phyloP scores from a whole-genome alignment of 1,140 invertebrate genomes.

The Leptinotarsa defecta region DNA sequence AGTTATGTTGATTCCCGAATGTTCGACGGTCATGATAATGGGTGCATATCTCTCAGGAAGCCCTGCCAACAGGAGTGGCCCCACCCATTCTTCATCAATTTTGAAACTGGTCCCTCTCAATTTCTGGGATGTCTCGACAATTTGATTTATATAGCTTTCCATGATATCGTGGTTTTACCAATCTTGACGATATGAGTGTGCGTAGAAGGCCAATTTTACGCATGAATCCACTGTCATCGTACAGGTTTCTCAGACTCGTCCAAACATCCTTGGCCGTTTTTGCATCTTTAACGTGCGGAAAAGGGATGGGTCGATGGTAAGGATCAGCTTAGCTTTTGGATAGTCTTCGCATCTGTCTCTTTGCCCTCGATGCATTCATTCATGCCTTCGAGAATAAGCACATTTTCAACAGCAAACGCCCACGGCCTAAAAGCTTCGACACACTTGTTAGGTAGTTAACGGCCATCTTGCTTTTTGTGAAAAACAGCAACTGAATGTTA shows the following conservation, averaged over 20 bases:
- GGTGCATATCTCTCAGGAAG: background rate
- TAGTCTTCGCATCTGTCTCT: too few relatives aligned
- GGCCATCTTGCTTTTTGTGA: too few relatives aligned
- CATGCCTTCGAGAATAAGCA: too few relatives aligned
- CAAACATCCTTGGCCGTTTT: conserved; percentile 18
- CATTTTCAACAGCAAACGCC: too few relatives aligned
- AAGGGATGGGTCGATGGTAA: too few relatives aligned
- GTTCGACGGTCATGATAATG: conserved; percentile 5
- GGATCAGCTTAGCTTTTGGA: too few relatives aligned
- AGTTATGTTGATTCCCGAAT: background rate
- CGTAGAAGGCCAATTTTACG: conserved; percentile 34
- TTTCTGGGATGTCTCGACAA: conserved; percentile 38
- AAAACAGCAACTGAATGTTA: too few relatives aligned
- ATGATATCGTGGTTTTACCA: conserved; percentile 34
- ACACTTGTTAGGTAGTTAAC: too few relatives aligned
- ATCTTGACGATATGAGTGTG: conserved; percentile 26
- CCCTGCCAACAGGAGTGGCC: background rate
- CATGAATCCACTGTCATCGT: conserved; percentile 24
- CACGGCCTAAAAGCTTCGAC: too few relatives aligned
- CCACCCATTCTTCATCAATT: background rate
- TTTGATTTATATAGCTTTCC: conserved; percentile 31
- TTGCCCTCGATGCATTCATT: too few relatives aligned
- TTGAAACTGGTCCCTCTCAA: conserved; percentile 31
- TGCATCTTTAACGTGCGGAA: background rate
- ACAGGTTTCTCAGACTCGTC: conserved; percentile 26